A percentile compares a stretch with the other conserved stretches of the same genome.
phyloP scores from a whole-genome alignment of 1,140 invertebrate genomes.

The Drosophila pandora region DNA sequence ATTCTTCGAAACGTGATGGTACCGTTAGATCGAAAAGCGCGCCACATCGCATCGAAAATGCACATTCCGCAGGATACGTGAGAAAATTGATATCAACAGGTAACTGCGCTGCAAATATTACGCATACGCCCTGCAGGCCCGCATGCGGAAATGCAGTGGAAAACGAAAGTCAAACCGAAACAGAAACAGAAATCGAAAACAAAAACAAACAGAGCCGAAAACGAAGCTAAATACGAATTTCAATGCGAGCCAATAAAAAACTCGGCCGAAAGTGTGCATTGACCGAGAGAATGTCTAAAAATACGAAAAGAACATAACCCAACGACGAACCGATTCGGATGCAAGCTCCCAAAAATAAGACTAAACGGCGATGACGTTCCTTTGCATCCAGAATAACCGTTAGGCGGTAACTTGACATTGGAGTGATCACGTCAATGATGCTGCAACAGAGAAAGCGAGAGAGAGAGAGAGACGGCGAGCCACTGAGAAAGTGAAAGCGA shows the following conservation, averaged over 20 bases:
- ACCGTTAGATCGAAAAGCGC: conserved; percentile 24
- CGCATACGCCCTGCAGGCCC: conserved; percentile 61
- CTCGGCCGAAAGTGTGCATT: conserved; percentile 74
- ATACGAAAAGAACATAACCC: conserved; percentile 32
- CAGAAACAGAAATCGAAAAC: conserved; percentile 7
- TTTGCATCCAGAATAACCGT: conserved; percentile 63
- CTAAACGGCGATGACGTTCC: conserved; percentile 29
- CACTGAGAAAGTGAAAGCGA: conserved; percentile 25
- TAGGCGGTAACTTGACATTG: conserved; percentile 61
- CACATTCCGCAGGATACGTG: conserved; percentile 37
- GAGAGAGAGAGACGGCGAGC: conserved; percentile 6
- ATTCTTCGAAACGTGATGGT: conserved; percentile 10
- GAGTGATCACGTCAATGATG: conserved; percentile 50
- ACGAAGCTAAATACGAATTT: conserved; percentile 1
- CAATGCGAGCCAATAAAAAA: conserved; percentile 48
- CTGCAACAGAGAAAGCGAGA: conserved; percentile 9
- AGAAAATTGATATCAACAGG: conserved; percentile 24
- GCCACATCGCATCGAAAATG: conserved; percentile 8
- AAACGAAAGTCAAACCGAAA: conserved; percentile 13
- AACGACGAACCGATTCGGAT: conserved; percentile 30
- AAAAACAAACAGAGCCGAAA: conserved; percentile 20
- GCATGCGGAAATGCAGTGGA: conserved; percentile 44
- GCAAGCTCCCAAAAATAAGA: conserved; percentile 54
- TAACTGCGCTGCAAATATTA: conserved; percentile 65
- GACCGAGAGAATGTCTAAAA: conserved; percentile 61